Conservation (phyloP, 2,113 vertebrate genomes). For the Percina caprodes region DNA sequence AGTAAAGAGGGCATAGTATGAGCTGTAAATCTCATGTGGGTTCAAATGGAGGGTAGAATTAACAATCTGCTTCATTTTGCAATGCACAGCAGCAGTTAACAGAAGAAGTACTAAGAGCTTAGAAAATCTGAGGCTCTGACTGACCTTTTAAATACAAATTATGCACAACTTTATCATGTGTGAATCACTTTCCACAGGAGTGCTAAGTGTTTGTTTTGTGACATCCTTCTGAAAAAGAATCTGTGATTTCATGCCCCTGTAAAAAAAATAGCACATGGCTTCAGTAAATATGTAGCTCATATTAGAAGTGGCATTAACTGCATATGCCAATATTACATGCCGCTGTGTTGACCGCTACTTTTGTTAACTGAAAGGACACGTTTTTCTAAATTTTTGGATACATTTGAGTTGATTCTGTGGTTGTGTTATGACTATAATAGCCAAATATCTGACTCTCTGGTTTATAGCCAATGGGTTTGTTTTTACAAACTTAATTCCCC, state of each 20-base stretch:
- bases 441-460: neutral
- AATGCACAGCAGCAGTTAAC: neutral
- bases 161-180: constrained; percentile 1
- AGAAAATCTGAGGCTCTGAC: constrained; percentile 1
- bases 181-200: neutral
- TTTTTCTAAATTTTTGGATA: neutral
- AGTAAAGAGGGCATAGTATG: constrained; percentile 32
- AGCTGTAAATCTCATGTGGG: constrained; percentile 38
- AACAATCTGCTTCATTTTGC: constrained; percentile 31
- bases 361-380: neutral
- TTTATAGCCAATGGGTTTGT: neutral
- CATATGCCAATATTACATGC: too few relatives aligned
- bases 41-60: constrained; percentile 30
- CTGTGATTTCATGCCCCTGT: neutral
- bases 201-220: neutral
- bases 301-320: neutral
- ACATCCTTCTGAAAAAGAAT: neutral
- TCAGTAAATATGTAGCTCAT: neutral
- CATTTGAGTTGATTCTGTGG: neutral
- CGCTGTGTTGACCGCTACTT: neutral
- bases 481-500: neutral
- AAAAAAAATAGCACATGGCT: neutral
- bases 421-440: neutral
- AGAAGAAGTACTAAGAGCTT: neutral
- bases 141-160: constrained; percentile 32